Evolutionary conservation across 2,113 vertebrate species (phyloP).

Genomic region (Rostratula benghalensis): DNA sequence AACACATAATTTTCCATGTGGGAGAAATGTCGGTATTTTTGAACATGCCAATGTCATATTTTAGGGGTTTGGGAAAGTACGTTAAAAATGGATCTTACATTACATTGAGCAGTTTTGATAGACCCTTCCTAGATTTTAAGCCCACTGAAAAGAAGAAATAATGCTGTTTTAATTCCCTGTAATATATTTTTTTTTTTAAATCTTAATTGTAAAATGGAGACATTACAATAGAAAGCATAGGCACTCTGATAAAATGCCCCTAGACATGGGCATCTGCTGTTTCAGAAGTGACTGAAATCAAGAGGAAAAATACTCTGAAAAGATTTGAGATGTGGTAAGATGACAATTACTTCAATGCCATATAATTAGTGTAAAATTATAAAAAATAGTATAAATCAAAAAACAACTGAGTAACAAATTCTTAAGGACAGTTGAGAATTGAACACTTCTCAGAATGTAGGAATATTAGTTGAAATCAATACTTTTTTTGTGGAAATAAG

Average conservation of each 20-base stretch:
- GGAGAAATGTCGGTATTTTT: not conserved
- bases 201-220: not conserved
- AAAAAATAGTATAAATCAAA: not conserved
- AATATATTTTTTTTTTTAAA: not conserved
- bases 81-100: not conserved
- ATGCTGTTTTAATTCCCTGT: not conserved
- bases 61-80: fast-evolving
- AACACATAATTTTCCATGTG: not conserved
- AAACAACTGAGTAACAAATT: not conserved
- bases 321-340: not conserved
- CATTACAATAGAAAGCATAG: not conserved
- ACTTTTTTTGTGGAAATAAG: not conserved
- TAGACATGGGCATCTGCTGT: not conserved
- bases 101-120: not conserved
- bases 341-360: not conserved
- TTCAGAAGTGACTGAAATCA: not conserved
- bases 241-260: not conserved
- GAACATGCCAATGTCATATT: not conserved
- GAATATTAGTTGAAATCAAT: not conserved
- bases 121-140: not conserved
- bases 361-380: not conserved
- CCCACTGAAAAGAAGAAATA: not conserved
- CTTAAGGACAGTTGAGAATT: not conserved
- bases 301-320: not conserved
- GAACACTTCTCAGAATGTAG: not conserved